Percentiles rank a stretch among this genome's conserved stretches.
Conservation (phyloP, 2,797 vertebrate genomes). For the Cynopterus sphinx region DNA sequence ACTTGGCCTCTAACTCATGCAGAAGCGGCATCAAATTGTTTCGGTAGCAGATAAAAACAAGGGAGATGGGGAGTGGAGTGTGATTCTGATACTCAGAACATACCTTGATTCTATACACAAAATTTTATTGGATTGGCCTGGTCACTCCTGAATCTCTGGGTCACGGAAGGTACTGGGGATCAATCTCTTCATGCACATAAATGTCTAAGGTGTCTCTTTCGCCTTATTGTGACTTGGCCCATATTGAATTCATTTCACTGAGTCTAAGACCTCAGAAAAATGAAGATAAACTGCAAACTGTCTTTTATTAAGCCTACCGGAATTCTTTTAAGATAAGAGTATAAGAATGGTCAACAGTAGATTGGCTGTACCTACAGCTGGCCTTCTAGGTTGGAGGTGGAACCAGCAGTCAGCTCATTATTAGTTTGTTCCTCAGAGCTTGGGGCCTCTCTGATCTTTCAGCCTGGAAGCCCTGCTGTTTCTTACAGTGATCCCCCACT, state of each 20-base stretch:
- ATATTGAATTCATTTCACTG: not conserved
- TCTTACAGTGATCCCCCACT: not conserved
- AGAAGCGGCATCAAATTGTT: constrained; percentile 11
- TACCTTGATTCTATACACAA: not conserved
- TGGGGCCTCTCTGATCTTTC: not conserved
- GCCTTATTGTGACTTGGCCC: not conserved
- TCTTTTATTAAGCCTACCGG: not conserved
- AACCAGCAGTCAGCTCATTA: not conserved
- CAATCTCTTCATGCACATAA: not conserved
- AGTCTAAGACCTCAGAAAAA: constrained; percentile 9
- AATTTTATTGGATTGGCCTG: not conserved
- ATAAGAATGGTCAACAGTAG: not conserved
- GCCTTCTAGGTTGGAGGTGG: not conserved
- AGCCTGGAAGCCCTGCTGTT: not conserved
- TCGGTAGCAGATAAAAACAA: not conserved
- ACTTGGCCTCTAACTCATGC: not conserved
- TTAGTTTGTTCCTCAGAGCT: not conserved
- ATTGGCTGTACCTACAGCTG: not conserved
- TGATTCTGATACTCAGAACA: not conserved
- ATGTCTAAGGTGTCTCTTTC: not conserved
- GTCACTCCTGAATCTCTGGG: not conserved
- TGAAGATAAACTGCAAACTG: not conserved
- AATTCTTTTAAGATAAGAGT: not conserved
- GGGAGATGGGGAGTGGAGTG: not conserved
- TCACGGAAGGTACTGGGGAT: not conserved